A percentile compares a stretch with the other conserved stretches of the same genome.
Conservation (phyloP, 2,888 invertebrate genomes). For the Acrocyrtus sp. region DNA sequence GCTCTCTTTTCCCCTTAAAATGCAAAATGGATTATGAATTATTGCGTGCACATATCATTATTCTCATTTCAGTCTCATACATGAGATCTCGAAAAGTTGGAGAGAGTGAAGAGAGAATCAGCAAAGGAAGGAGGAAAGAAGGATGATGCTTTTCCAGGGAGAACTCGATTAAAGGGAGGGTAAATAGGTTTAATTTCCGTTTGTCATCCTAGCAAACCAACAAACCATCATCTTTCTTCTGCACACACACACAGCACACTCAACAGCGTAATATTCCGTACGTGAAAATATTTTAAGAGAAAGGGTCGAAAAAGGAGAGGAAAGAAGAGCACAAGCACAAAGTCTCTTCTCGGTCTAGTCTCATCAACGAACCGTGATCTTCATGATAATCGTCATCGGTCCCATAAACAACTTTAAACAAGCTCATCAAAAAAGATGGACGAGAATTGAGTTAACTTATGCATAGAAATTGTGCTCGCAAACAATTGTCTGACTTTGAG, state of each 20-base stretch:
- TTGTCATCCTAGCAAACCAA: conserved; percentile 53
- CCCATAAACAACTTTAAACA: too few species aligned
- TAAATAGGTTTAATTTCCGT: conserved; percentile 64
- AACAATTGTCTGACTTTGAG: too few species aligned
- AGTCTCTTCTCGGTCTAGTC: too few species aligned
- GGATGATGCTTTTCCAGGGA: too few species aligned
- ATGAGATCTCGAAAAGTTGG: not conserved
- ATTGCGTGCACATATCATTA: conserved; percentile 39
- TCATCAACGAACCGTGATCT: conserved; percentile 37
- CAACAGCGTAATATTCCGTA: conserved; percentile 6
- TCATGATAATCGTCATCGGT: too few species aligned
- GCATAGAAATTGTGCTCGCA: too few species aligned
- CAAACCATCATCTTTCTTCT: conserved; percentile 29
- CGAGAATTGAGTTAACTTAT: too few species aligned
- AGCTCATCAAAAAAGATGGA: conserved; percentile 12
- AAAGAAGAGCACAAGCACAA: too few species aligned
- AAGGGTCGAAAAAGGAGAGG: too few species aligned
- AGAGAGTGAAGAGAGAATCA: conserved; percentile 18
- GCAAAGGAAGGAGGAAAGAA: too few species aligned
- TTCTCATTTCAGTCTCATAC: not conserved
- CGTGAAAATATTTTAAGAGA: too few species aligned
- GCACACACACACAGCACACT: conserved; percentile 7
- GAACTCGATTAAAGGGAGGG: conserved; percentile 61
- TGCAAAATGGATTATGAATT: conserved; percentile 60
- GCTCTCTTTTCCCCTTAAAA: conserved; percentile 16